Percentiles rank a stretch among this genome's conserved stretches.
Conservation (phyloP, 1,140 invertebrate species). For the Parapsyche elsis region DNA sequence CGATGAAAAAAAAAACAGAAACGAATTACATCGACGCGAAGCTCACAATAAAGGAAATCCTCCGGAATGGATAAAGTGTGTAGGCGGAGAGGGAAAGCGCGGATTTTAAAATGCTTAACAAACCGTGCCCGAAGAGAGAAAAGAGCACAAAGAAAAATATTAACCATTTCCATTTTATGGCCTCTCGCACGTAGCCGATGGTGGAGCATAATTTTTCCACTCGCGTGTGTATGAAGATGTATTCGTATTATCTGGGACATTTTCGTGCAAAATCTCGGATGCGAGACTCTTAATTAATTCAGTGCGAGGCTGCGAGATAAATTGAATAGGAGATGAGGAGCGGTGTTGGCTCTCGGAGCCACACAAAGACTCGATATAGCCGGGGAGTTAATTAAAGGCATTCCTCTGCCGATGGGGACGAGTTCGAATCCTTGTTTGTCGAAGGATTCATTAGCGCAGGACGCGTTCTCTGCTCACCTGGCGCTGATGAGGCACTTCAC, state of each 20-base stretch:
- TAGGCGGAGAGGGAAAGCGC: neutral
- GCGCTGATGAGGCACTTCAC: no score
- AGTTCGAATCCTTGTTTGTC: constrained; percentile 1
- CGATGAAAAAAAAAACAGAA: neutral
- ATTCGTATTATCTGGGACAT: neutral
- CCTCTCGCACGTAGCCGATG: no score
- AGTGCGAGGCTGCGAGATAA: neutral
- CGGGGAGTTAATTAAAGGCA: constrained; percentile 11
- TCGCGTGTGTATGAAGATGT: neutral
- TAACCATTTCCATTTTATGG: no score
- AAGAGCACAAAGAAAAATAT: no score
- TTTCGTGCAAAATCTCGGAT: neutral
- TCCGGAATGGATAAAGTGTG: constrained; percentile 22
- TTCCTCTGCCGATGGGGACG: constrained; percentile 4
- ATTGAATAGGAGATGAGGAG: neutral
- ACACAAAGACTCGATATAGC: neutral
- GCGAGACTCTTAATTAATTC: neutral
- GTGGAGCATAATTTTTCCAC: no score
- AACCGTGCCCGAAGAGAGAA: no score
- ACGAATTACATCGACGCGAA: constrained; percentile 7
- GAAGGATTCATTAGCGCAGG: neutral
- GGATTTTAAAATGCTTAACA: neutral
- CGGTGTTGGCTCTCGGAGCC: neutral
- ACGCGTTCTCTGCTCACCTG: no score
- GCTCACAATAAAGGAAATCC: constrained; percentile 3